phyloP scores from a whole-genome alignment of 2,113 vertebrate species.

The Pan paniscus region DNA sequence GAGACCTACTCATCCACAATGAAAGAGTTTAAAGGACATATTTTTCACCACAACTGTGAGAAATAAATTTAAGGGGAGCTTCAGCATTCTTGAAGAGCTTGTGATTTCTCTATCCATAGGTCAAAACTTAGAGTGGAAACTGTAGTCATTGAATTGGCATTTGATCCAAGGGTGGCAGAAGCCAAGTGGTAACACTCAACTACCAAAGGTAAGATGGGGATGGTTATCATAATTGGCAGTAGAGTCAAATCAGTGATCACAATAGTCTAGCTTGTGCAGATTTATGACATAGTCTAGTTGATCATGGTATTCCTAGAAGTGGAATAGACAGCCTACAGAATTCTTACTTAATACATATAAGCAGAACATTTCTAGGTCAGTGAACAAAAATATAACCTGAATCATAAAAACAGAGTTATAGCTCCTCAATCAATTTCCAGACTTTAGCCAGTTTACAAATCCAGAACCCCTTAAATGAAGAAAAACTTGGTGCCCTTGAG shows the following conservation, averaged over 20 bases:
- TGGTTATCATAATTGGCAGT: neutral
- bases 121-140: neutral
- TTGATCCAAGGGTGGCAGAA: neutral
- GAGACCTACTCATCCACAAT: neutral
- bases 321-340: neutral
- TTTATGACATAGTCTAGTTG: neutral
- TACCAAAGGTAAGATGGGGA: neutral
- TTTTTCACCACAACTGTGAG: neutral
- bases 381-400: neutral
- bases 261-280: neutral
- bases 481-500: neutral
- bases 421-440: neutral
- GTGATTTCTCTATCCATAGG: neutral
- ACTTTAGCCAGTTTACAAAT: neutral
- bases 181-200: neutral
- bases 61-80: neutral
- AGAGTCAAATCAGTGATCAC: neutral
- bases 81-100: neutral
- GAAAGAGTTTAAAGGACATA: neutral
- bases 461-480: neutral
- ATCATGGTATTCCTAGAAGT: neutral
- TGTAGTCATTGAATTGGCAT: neutral
- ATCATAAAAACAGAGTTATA: neutral
- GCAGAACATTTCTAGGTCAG: neutral
- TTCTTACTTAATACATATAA: neutral